phyloP scores from a whole-genome alignment of 2,888 invertebrate species.

The Aspidapion aeneum region DNA sequence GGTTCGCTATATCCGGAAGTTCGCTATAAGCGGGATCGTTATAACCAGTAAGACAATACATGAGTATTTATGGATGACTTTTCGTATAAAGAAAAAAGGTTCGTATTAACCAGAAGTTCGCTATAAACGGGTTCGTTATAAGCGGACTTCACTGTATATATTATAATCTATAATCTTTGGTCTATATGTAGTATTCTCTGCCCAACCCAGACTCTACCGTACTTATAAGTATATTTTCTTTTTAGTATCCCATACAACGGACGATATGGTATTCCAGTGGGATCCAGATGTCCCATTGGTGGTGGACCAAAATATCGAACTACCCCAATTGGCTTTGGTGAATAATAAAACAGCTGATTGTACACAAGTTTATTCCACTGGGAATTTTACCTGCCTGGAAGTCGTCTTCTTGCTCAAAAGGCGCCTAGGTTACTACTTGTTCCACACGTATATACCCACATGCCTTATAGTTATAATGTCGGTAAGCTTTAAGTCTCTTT shows the following conservation, averaged over 20 bases:
- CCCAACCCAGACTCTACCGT: no score
- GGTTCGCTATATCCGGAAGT: no score
- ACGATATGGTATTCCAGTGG: slow-evolving; percentile 93
- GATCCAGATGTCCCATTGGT: slow-evolving; percentile 86
- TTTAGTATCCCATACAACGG: slow-evolving; percentile 90
- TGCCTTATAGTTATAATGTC: slow-evolving; percentile 95
- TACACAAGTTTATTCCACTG: slow-evolving; percentile 89
- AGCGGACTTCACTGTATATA: no score
- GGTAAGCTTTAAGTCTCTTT: slow-evolving; percentile 53
- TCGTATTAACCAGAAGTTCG: no score
- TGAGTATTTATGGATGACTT: no score
- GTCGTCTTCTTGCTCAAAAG: slow-evolving; percentile 87
- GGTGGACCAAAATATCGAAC: slow-evolving; percentile 84
- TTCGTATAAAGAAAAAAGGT: no score
- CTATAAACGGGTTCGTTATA: no score
- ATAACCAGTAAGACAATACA: no score
- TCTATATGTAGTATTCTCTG: no score
- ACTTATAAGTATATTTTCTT: neutral
- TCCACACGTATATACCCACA: slow-evolving; percentile 92
- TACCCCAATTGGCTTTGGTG: slow-evolving; percentile 82
- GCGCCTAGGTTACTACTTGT: slow-evolving; percentile 85
- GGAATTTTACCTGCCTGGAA: slow-evolving; percentile 89
- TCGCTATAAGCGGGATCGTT: no score
- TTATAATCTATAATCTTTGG: no score
- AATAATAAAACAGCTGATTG: slow-evolving; percentile 89